phyloP scores from a whole-genome alignment of 2,113 vertebrate species.

The Sinocyclocheilus maitianheensis region DNA sequence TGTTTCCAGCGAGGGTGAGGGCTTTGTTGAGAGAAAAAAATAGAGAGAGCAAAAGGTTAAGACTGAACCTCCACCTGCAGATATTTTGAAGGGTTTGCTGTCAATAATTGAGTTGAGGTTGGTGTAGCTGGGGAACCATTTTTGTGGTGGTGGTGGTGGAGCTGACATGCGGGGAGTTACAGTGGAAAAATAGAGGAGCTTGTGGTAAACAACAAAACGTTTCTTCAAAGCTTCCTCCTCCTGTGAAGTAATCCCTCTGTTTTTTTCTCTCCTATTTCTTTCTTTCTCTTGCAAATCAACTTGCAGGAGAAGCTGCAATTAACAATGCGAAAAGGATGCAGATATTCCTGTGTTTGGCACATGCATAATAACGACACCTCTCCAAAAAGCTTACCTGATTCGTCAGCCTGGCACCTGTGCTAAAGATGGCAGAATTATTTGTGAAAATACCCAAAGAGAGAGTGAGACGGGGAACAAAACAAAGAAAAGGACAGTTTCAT shows the following conservation, averaged over 20 bases:
- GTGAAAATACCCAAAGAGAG: constrained; percentile 52
- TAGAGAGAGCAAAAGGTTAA: constrained; percentile 21
- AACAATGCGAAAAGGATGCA: constrained; percentile 75
- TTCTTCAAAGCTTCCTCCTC: constrained; percentile 77
- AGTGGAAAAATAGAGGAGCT: constrained; percentile 58
- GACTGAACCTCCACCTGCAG: constrained; percentile 66
- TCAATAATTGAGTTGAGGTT: constrained; percentile 68
- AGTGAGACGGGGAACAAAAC: constrained; percentile 33
- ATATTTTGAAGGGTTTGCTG: constrained; percentile 67
- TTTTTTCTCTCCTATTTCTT: constrained; percentile 50
- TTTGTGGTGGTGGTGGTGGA: constrained; percentile 8
- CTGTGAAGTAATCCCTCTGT: constrained; percentile 74
- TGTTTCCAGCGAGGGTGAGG: neutral
- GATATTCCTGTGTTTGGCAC: constrained; percentile 75
- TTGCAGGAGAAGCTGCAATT: constrained; percentile 75
- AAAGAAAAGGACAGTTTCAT: neutral
- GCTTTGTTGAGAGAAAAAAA: constrained; percentile 29
- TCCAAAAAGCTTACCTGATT: constrained; percentile 80
- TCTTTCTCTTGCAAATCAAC: constrained; percentile 80
- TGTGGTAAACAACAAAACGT: constrained; percentile 71
- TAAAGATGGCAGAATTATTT: constrained; percentile 69
- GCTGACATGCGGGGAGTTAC: constrained; percentile 45
- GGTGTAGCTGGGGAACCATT: constrained; percentile 63
- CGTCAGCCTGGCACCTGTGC: constrained; percentile 69
- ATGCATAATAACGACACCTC: constrained; percentile 76